Evolutionary conservation across 2,797 vertebrate genomes (phyloP).

Genomic region (Coreius guichenoti): DNA sequence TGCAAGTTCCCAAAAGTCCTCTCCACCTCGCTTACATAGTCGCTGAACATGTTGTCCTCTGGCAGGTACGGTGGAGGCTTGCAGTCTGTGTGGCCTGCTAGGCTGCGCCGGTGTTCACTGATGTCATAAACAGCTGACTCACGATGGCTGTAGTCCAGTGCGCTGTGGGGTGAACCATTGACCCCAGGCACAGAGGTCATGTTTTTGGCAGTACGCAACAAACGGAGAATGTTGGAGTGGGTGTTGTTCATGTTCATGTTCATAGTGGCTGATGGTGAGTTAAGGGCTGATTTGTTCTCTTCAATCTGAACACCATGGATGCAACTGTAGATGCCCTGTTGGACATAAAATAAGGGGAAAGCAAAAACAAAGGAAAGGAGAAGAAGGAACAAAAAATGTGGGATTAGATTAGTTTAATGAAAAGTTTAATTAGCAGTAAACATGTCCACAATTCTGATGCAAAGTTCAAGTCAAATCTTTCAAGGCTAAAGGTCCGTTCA

Average conservation of each 20-base stretch:
- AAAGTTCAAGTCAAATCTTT: background rate
- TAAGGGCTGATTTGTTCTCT: constrained; percentile 93
- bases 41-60: constrained; percentile 98
- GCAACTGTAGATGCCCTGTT: constrained; percentile 98
- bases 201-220: constrained; percentile 98
- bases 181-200: constrained; percentile 92
- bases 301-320: constrained; percentile 98
- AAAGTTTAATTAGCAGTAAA: constrained; percentile 3
- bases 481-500: background rate
- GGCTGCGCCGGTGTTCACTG: constrained; percentile 94
- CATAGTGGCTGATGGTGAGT: constrained; percentile 96
- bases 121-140: constrained; percentile 94
- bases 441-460: constrained; percentile 9
- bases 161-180: constrained; percentile 91
- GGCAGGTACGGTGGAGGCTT: constrained; percentile 83
- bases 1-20: constrained; percentile 98
- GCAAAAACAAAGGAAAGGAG: constrained; percentile 27
- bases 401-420: constrained; percentile 14
- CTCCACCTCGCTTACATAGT: constrained; percentile 98
- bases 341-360: constrained; percentile 43
- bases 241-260: constrained; percentile 99
- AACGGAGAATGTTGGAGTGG: constrained; percentile 97
- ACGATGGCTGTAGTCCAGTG: constrained; percentile 93
- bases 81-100: constrained; percentile 88
- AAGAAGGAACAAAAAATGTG: constrained; percentile 29